Percentiles rank a stretch among this genome's conserved stretches.
Conservation (phyloP, 2,888 invertebrate genomes). For the Coenonympha glycerion region DNA sequence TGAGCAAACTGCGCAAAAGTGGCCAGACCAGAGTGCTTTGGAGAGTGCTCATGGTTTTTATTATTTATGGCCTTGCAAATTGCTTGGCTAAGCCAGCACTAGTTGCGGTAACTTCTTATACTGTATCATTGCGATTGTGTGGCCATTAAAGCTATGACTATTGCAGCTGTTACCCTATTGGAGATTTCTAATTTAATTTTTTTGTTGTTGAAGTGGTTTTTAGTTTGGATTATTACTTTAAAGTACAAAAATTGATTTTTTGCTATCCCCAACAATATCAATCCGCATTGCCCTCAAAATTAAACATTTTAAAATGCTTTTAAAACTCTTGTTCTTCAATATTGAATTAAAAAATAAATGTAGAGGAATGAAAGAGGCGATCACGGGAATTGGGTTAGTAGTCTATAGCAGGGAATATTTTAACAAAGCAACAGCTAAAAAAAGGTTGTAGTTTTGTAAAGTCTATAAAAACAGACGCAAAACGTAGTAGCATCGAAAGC, state of each 20-base stretch:
- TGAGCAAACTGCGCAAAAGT: conserved; percentile 65
- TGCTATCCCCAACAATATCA: no score
- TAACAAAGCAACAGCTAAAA: no score
- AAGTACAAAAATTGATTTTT: no score
- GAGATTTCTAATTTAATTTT: neutral
- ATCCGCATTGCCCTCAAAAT: no score
- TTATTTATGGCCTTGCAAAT: conserved; percentile 75
- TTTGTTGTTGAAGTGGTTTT: neutral
- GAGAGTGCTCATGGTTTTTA: conserved; percentile 67
- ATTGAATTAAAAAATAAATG: no score
- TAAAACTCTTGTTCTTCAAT: no score
- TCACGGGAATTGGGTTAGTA: no score
- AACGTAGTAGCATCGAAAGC: neutral
- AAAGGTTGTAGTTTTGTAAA: neutral
- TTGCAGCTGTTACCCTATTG: neutral
- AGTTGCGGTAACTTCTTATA: conserved; percentile 51
- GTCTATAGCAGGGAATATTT: no score
- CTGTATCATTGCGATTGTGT: no score
- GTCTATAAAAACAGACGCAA: neutral
- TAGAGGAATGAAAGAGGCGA: no score
- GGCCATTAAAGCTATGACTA: neutral
- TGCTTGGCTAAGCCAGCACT: conserved; percentile 68
- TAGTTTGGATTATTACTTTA: neutral
- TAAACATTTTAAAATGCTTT: no score
- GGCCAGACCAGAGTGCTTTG: conserved; percentile 71